Evolutionary conservation across 92 coral and sea anemone genomes (phyloP), one percentile per base, ranked within the genome.

Genomic region (Umimayanthus chanpuru): DNA sequence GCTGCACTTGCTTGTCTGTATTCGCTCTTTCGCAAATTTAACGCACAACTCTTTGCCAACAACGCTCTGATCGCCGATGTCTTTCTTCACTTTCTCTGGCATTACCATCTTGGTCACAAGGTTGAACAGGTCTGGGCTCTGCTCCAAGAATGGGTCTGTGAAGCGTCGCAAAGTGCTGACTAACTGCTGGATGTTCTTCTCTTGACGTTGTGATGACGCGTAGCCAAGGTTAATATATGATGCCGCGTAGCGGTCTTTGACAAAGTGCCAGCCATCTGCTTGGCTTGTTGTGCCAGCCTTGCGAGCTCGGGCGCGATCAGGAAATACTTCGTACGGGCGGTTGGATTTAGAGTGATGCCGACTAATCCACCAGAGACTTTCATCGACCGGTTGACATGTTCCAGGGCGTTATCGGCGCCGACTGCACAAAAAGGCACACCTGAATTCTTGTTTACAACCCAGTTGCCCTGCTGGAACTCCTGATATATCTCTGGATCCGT

Each of bases 251-350:
- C 32, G 7, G 77, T 73, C 43, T 73, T 73, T 18, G 86, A 49
- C 36, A 93, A 53, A 32, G 85, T 77, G 6, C 89, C 93, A 79
- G 95, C 91, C 95, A 93, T 93, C 39, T 79, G 92, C 83, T 90
- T 90, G 21, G 95, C 93, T 44, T 88, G 87, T 77, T 88, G 88
- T 9, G 95, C 92, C 76, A 93, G 93, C 36, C 93, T 80, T n/a
- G 93, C 91, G 9, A 90, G 85, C 90, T 90, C 91, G 6, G 93
- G 95, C 53, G 93, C 90, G 72, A 88, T 90, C 38, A 90, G 81
- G 61, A 92, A 92, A 65, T 87, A 92, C 91, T 92, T 93, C 21
- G 95, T 64, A 39, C 80, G 89, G 58, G 90, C 92, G 58, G 44
- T 85, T 30, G 92, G 90, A 85, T 88, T 93, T 41, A 85, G 90